Conservation (phyloP, 2,888 invertebrate genomes). For the Lepidocyrtinus sp. region DNA sequence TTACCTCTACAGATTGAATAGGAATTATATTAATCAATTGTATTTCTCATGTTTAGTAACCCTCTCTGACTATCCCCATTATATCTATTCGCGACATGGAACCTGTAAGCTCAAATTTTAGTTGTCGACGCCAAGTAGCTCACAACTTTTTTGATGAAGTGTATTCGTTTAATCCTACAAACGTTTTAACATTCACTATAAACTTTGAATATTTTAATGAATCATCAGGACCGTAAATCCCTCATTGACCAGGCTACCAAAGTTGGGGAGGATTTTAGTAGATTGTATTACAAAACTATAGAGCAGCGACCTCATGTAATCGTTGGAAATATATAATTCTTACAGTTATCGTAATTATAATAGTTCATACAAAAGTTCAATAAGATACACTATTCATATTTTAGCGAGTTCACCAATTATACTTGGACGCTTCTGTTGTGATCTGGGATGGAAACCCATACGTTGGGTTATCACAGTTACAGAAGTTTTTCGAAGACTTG, state of each 20-base stretch:
- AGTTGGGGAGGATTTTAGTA: conserved; percentile 90
- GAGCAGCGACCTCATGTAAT: conserved; percentile 88
- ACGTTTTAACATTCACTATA: no score
- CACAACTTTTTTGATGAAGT: no score
- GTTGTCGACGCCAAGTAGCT: no score
- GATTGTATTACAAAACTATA: conserved; percentile 89
- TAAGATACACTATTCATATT: conserved; percentile 52
- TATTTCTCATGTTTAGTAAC: no score
- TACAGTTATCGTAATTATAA: not conserved
- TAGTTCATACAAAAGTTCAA: not conserved
- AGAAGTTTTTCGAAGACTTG: conserved; percentile 87
- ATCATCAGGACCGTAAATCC: conserved; percentile 71
- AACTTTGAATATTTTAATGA: no score
- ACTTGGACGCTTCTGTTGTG: conserved; percentile 86
- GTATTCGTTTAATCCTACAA: no score
- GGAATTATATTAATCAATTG: no score
- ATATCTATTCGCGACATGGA: no score
- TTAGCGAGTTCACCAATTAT: conserved; percentile 84
- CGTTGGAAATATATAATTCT: conserved; percentile 32
- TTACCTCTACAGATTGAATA: no score
- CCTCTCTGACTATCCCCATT: no score
- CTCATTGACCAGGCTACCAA: conserved; percentile 82
- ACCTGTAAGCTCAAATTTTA: no score
- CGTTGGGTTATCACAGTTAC: conserved; percentile 85
- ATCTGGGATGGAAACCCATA: conserved; percentile 95